These are phyloP conservation scores for Smittia sp. DNA, from an alignment of 2,888 invertebrate genomes.

Conservation along the genomic window DNA sequence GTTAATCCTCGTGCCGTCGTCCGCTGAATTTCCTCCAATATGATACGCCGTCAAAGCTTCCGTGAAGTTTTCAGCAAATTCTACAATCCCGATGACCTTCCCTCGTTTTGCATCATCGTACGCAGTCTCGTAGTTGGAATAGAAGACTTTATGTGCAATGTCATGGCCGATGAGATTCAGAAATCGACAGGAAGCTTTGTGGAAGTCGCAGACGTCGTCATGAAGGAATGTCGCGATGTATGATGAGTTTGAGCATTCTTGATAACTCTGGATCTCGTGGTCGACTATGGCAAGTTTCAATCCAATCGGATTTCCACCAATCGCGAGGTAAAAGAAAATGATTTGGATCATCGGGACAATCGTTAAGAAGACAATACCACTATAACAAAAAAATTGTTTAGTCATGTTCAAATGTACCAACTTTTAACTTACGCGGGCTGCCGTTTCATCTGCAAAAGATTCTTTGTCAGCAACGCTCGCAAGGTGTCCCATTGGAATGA, in stretches of 20 bases:
- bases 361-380: conserved; percentile 76
- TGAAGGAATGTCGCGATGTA: conserved; percentile 51
- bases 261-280: conserved; percentile 61
- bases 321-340: conserved; percentile 73
- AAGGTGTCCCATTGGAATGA: conserved; percentile 53
- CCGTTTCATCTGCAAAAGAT: conserved; percentile 65
- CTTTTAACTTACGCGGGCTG: conserved; percentile 64
- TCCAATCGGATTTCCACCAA: conserved; percentile 72
- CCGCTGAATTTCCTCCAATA: conserved; percentile 59
- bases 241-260: conserved; percentile 52
- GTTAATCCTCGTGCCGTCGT: conserved; percentile 56
- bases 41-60: conserved; percentile 59
- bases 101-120: conserved; percentile 57
- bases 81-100: conserved; percentile 62
- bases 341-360: conserved; percentile 81
- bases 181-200: conserved; percentile 63
- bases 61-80: conserved; percentile 72
- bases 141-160: conserved; percentile 57
- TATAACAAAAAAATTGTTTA: conserved; percentile 51
- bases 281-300: conserved; percentile 76
- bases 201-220: conserved; percentile 55
- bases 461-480: conserved; percentile 68
- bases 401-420: background rate
- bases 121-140: conserved; percentile 57
- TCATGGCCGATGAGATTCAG: conserved; percentile 59